Evolutionary conservation across 2,888 invertebrate species (phyloP).

Genomic region (Drosophila dives): DNA sequence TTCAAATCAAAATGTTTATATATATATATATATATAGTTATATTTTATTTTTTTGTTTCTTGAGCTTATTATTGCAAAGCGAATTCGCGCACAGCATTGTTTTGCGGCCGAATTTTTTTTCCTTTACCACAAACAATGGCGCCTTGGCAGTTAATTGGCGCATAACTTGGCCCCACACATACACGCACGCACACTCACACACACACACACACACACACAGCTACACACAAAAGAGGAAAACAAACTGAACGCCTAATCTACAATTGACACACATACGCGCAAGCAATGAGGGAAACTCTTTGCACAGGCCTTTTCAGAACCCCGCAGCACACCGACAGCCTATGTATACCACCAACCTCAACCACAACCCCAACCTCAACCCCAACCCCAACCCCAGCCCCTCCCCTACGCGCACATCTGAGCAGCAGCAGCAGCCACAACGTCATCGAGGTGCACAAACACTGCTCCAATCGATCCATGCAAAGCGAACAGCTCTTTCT

Average conservation of each 20-base stretch:
- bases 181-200: conserved; percentile 13
- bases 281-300: conserved; percentile 72
- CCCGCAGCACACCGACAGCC: neutral
- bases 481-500: conserved; percentile 62
- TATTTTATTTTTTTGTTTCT: neutral
- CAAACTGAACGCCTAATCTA: conserved; percentile 74
- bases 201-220: conserved; percentile 8
- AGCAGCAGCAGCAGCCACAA: conserved; percentile 6
- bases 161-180: conserved; percentile 65
- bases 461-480: conserved; percentile 71
- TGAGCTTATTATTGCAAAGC: conserved; percentile 42
- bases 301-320: conserved; percentile 34
- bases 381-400: neutral
- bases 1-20: neutral
- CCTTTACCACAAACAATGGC: conserved; percentile 50
- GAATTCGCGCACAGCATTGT: conserved; percentile 44
- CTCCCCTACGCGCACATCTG: neutral
- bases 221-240: conserved; percentile 43
- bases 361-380: neutral
- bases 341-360: conserved; percentile 9
- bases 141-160: conserved; percentile 70
- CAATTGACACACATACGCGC: conserved; percentile 78
- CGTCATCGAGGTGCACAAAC: conserved; percentile 68
- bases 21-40: neutral
- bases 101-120: conserved; percentile 39